These are phyloP conservation scores for Erynnis tages DNA, from an alignment of 2,888 invertebrate genomes.

Conservation along the genomic window DNA sequence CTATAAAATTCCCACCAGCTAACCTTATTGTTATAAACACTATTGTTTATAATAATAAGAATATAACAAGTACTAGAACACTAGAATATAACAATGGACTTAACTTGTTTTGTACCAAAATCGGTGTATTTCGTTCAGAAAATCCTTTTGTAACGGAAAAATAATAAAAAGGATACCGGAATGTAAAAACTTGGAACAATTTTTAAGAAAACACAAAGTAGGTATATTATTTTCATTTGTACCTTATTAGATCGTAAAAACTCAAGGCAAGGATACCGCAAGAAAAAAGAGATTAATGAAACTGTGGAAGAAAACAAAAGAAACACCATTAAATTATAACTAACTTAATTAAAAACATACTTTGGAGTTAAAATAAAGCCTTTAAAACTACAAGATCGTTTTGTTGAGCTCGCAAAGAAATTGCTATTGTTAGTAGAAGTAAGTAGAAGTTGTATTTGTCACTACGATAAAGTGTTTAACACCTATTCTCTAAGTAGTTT, in stretches of 20 bases:
- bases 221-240: conserved; percentile 36
- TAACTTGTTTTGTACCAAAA: too few species aligned
- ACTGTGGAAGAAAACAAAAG: background rate
- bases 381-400: background rate
- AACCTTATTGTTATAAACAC: too few species aligned
- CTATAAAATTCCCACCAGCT: too few species aligned
- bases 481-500: too few species aligned
- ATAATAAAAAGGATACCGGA: background rate
- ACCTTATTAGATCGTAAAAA: background rate
- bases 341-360: conserved; percentile 3
- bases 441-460: too few species aligned
- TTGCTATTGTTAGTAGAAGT: background rate
- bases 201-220: background rate
- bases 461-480: too few species aligned
- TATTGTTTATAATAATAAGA: too few species aligned
- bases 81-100: too few species aligned
- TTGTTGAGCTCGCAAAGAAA: background rate
- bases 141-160: too few species aligned
- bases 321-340: conserved; percentile 1
- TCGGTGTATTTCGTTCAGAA: too few species aligned
- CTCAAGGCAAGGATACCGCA: background rate
- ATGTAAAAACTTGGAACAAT: background rate
- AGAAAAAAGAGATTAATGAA: conserved; percentile 3
- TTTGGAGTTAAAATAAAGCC: background rate
- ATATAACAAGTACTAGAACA: too few species aligned